Percentiles rank a stretch among this genome's conserved stretches.
These are phyloP conservation scores for Alitta virens DNA, from an alignment of 2,888 invertebrate species.

Conservation along the genomic window DNA sequence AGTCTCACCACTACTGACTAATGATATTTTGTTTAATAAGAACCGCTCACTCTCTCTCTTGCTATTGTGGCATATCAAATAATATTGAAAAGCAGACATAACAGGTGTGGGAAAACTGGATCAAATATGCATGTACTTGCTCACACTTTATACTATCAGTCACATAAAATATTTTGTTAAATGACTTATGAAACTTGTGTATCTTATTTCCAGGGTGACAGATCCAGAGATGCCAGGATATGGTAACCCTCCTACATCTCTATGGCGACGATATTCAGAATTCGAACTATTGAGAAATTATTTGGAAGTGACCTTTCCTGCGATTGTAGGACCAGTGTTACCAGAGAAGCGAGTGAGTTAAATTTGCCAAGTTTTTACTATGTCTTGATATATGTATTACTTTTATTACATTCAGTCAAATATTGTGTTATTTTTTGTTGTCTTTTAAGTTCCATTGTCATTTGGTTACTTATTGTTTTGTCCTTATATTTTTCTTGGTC, in stretches of 20 bases:
- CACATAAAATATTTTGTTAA: background rate
- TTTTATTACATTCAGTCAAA: background rate
- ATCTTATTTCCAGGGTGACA: constrained; percentile 39
- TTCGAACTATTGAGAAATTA: constrained; percentile 79
- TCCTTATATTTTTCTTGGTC: too few species aligned
- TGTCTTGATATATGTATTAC: background rate
- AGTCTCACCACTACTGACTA: too few species aligned
- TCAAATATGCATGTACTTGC: too few species aligned
- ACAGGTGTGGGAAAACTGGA: too few species aligned
- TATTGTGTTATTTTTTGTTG: background rate
- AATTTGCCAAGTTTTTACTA: background rate
- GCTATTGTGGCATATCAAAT: too few species aligned
- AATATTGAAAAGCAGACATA: too few species aligned
- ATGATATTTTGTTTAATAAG: too few species aligned
- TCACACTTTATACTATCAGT: too few species aligned
- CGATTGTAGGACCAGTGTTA: constrained; percentile 75
- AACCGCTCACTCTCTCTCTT: too few species aligned
- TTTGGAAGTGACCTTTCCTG: constrained; percentile 75
- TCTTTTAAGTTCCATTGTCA: background rate
- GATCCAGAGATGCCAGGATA: constrained; percentile 49
- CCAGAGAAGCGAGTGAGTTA: constrained; percentile 69
- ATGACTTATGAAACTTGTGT: background rate
- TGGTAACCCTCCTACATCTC: constrained; percentile 48
- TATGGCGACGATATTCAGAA: constrained; percentile 74
- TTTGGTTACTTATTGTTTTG: too few species aligned